Conservation (phyloP, 2,113 vertebrate genomes). For the Hemibates koningsi region DNA sequence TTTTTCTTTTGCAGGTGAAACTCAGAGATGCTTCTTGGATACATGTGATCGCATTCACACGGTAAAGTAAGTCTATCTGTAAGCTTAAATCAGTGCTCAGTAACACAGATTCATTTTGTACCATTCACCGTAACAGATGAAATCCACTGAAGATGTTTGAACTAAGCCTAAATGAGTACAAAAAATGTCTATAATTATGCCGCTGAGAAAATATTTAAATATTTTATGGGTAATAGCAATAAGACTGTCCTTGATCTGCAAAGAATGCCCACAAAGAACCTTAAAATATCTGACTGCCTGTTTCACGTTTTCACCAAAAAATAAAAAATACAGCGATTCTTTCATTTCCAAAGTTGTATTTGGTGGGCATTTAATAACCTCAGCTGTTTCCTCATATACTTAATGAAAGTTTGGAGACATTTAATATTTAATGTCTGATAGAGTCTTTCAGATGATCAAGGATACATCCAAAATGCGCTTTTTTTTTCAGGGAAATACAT, state of each 20-base stretch:
- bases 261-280: background rate
- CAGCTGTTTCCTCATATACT: background rate
- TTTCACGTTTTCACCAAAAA: background rate
- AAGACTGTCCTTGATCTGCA: background rate
- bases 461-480: background rate
- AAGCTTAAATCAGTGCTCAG: background rate
- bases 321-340: background rate
- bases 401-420: background rate
- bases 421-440: background rate
- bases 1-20: background rate
- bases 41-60: background rate
- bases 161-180: background rate
- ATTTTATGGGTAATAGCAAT: background rate
- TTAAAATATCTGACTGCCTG: background rate
- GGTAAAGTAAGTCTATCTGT: background rate
- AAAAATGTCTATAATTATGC: background rate
- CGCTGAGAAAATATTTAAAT: background rate
- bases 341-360: background rate
- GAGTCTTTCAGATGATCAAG: conserved; percentile 14
- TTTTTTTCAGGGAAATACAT: background rate
- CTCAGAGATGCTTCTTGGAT: background rate
- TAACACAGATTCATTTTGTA: background rate
- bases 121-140: background rate
- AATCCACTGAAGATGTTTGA: background rate
- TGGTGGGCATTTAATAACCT: background rate